Evolutionary conservation across 2,888 invertebrate genomes (phyloP), one percentile per base, ranked within the genome.

Genomic region (Nasonovia ribisnigri): DNA sequence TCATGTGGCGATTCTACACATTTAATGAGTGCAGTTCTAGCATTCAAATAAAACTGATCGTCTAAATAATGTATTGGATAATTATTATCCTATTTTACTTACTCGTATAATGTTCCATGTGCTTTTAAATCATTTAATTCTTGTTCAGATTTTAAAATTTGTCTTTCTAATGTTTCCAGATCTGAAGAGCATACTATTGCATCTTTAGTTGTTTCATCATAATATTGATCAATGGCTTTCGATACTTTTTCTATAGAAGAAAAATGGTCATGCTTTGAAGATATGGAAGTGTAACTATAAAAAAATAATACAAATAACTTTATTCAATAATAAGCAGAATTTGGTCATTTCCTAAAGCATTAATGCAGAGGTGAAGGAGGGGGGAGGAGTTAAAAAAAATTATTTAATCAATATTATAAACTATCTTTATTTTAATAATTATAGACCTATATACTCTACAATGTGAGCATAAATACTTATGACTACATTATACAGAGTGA

Each of bases 101-200:
- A 93, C 90, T 86, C 36, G 8, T 93, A 93, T 16, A 84, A 93
- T 6, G 6, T 42, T 86, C 77, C 67, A 43, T 60, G 26, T 6
- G n/a, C 48, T 36, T 90, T 90, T 42, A 93, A 86, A 86, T 90
- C 46, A 29, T 67, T 86, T 86, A 93, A 90, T 46, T 93, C 90
- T 86, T 90, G 60, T 42, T 93, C 29, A 46, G 93, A 90, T 48
- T 93, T 93, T 5, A 51, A 48, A 86, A 93, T 93, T 84, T 90
- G 26, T 51, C 11, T 48, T 86, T 93, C 60, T 48, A 93, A 87
- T 29, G 1, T 29, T 48, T 93, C 93, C 29, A 93, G 13, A 93
- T 93, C 93, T 6, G 84, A 84, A 86, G 93, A n/a, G 43, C 48
- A 48, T 42, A 93, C 1, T 46, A 26, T 13, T 60, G 51, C 48